Conservation (phyloP, 2,888 invertebrate genomes). For the Brachyopa scutellaris region DNA sequence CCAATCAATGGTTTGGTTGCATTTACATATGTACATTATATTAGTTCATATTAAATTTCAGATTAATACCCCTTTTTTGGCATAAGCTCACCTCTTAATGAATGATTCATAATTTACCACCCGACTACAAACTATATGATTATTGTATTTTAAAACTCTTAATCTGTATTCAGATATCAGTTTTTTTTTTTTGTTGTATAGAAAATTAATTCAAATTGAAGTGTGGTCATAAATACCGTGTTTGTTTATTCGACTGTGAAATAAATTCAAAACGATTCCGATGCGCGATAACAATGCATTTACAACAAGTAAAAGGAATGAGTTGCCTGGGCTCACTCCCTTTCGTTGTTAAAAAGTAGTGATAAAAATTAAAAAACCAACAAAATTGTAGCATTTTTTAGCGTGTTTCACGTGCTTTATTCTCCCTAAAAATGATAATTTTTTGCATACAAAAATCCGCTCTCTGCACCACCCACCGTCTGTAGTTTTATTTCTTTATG, state of each 20-base stretch:
- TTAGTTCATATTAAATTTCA: no score
- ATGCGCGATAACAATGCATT: conserved; percentile 19
- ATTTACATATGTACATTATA: no score
- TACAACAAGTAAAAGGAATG: neutral
- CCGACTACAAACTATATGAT: conserved; percentile 27
- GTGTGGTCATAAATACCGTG: conserved; percentile 60
- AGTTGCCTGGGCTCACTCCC: neutral
- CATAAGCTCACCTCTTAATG: neutral
- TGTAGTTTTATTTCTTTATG: conserved; percentile 40
- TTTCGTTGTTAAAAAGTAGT: neutral
- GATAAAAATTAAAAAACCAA: conserved; percentile 23
- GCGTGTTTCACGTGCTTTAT: conserved; percentile 23
- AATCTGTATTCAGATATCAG: conserved; percentile 45
- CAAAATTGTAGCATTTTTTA: conserved; percentile 15
- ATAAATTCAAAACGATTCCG: conserved; percentile 52
- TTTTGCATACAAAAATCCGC: conserved; percentile 11
- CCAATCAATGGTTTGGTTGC: no score
- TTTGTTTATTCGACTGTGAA: conserved; percentile 67
- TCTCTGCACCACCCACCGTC: neutral
- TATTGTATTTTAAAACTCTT: conserved; percentile 53
- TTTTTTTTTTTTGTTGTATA: conserved; percentile 23
- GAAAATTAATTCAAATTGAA: conserved; percentile 64
- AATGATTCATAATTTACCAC: conserved; percentile 53
- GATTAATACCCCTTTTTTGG: no score
- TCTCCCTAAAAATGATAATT: conserved; percentile 39